Evolutionary conservation across 2,888 invertebrate species (phyloP), one percentile per base, ranked within the genome.

Genomic region (Axea sp.): DNA sequence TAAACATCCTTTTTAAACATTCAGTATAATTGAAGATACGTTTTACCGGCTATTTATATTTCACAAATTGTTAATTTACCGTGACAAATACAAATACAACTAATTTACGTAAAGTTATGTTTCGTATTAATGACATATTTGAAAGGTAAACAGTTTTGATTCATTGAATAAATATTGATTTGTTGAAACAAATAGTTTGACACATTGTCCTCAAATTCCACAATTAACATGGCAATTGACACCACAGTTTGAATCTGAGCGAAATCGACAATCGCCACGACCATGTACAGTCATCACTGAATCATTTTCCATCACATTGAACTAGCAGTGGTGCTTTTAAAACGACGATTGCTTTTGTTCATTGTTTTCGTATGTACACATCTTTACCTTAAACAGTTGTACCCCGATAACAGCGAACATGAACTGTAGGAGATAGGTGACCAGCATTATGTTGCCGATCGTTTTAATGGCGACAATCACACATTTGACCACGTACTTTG

Each of bases 341-440:
- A 67, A 53, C 62, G 59, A 69, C 59, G 74, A 45, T 74, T 64
- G 74, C 74, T 68, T n/a, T 72, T 45, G 67, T 67, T 68, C 57
- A 62, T 68, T 67, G 67, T 60, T 67, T 67, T 67, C 55, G 60
- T 55, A 67, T 60, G 53, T 49, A 60, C 65, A 57, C 67, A 73
- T 74, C 88, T 91, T 92, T 92, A 96, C 96, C 95, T 99, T 99
- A 92, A 99, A 99, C 85, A 99, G 94, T 92, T 99, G 99, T 89
- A 99, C 99, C 91, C 99, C 99, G 90, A 99, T 99, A 89, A 98
- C 98, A 91, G 99, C 98, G 90, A 99, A 99, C 98, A 99, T 99
- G 93, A 99, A 99, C 93, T 98, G 96, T 89, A 99, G 96, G 89
- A 99, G 95, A 92, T 97, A 97, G 89, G 99, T 99, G 91, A 99